Evolutionary conservation across 2,797 vertebrate genomes (phyloP), one percentile per base, ranked within the genome.

Genomic region (Corythornis leucogaster): DNA sequence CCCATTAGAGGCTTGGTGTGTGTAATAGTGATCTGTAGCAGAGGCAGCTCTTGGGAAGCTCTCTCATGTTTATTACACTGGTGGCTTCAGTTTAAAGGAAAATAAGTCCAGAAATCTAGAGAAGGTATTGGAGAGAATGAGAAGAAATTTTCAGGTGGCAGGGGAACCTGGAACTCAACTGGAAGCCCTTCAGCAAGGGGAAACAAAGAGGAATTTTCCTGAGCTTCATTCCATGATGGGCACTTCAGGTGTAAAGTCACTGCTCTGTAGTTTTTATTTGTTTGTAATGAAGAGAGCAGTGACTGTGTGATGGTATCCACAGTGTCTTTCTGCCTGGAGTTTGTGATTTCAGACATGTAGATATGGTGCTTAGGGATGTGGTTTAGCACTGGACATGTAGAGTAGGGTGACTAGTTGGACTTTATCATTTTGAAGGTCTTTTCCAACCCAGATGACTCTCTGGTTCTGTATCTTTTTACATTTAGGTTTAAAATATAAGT

Each of bases 231-330:
- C 59, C 55, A 63, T 21, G 33, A 14, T 14, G 19, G 8, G 1
- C 20, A 2, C 51, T 78, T 77, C 15, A 43, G 18, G 21, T 48
- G 30, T 74, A 12, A 77, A 59, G 21, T 54, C 76, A 85, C 55
- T 55, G 26, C 57, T 69, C 48, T 69, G 40, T 31, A 57, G n/a
- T 12, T 40, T 31, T 1, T 19, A 18, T n/a, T 54, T 54, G 18
- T 54, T 31, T 19, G 3, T 38, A 28, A 53, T 54, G 9, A 38
- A 3, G 1, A 4, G 46, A 22, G 10, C 2, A 4, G 51, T 8
- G 63, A 19, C 17, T 0, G 1, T 2, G 2, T 42, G 38, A 15
- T 33, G 17, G 16, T 73, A 3, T 2, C 80, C 13, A 3, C 28
- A 12, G 8, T 8, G 6, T 33, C 3, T 35, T 24, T 75, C 26